These are phyloP conservation scores for Timema podura DNA, from an alignment of 2,888 invertebrate species.

Conservation along the genomic window DNA sequence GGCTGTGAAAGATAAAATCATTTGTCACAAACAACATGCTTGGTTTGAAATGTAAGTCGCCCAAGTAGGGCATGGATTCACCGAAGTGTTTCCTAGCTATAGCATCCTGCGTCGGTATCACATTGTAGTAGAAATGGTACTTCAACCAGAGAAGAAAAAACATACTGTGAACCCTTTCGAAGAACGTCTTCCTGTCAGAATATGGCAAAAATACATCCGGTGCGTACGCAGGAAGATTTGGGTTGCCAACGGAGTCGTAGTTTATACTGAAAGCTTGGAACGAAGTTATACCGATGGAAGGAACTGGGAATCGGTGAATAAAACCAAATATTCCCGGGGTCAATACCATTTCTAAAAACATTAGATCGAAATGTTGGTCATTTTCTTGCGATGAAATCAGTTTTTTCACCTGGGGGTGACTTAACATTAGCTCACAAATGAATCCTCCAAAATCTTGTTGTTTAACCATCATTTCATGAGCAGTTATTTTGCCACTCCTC, in stretches of 20 bases:
- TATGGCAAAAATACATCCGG: conserved; percentile 39
- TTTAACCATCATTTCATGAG: conserved; percentile 12
- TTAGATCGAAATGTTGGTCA: conserved; percentile 48
- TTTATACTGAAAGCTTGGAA: conserved; percentile 38
- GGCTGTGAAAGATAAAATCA: not conserved
- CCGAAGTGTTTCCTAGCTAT: conserved; percentile 23
- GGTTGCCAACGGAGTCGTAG: conserved; percentile 41
- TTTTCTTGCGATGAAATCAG: conserved; percentile 26
- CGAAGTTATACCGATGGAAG: conserved; percentile 47
- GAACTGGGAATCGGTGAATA: conserved; percentile 52
- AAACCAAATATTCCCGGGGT: conserved; percentile 49
- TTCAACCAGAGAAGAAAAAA: too few relatives aligned
- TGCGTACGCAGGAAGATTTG: conserved; percentile 40
- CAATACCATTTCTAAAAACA: conserved; percentile 52
- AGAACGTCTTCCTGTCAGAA: conserved; percentile 36
- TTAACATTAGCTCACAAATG: conserved; percentile 22
- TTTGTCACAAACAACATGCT: conserved; percentile 5
- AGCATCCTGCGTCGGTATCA: conserved; percentile 22
- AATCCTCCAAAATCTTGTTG: conserved; percentile 10
- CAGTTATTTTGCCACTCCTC: not conserved
- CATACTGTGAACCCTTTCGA: conserved; percentile 36
- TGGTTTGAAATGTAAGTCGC: conserved; percentile 19
- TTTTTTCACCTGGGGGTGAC: conserved; percentile 20
- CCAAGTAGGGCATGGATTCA: conserved; percentile 17
- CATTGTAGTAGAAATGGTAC: conserved; percentile 12